Evolutionary conservation across 2,797 vertebrate species (phyloP), one percentile per base, ranked within the genome.

Genomic region (Balearica regulorum): DNA sequence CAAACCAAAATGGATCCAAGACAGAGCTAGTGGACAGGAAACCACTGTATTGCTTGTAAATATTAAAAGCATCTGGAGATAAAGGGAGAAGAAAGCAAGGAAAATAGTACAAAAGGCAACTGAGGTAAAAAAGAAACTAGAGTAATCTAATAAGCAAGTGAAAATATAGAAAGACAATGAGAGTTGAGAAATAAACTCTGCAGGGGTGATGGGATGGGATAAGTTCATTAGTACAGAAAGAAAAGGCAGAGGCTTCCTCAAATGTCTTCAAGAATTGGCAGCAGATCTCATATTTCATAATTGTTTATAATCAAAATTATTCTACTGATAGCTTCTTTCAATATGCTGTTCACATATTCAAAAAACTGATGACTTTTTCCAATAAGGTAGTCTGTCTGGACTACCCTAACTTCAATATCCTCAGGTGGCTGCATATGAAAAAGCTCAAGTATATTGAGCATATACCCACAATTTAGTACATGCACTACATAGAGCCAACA

Each of bases 161-260:
- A 92, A 94, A 95, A 96, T 43, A 86, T 0, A 10, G 51, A 62
- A 89, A 61, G 39, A 95, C 91, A 96, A 88, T 88, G 43, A 84
- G 35, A 93, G 37, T 61, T 94, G 82, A 91, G 92, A 95, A 94
- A 94, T 49, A 89, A 89, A 76, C 75, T 83, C 78, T 54, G 70
- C 72, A 65, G 83, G 68, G n/a, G 46, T 58, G 41, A 54, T 46
- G 72, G 55, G 44, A 89, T 54, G 60, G 69, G 48, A 3, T 43
- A 92, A 68, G 19, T n/a, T 91, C 43, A 72, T 93, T 79, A 86
- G 51, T 58, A 81, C 31, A 79, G 83, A 81, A 93, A 92, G 49
- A 91, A 88, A 93, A 93, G 70, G 41, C 83, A 81, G 37, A 69
- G 39, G 85, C 14, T 81, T 91, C 33, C 48, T 65, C 37, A 84